Evolutionary conservation across 1,140 invertebrate genomes (phyloP), one percentile per base, ranked within the genome.

Genomic region (Trichoplusia ni): DNA sequence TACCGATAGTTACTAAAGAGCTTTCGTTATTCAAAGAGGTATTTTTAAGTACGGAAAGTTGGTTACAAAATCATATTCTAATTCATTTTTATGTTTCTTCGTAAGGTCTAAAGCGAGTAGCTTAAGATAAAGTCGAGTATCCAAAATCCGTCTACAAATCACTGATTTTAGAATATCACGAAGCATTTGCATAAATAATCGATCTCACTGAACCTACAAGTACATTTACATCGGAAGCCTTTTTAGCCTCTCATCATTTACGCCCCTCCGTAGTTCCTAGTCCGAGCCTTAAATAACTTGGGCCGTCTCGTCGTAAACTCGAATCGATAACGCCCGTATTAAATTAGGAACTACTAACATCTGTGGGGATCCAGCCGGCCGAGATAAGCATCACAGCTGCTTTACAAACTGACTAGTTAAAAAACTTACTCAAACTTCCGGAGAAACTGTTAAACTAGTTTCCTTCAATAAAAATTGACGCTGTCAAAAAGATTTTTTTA

Each of bases 301-400:
- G 44, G 42, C 37, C 49, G 31, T 16, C 64, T 51, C 19, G 46
- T 25, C 13, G 42, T 49, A 42, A 65, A 51, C 54, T 51, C 25
- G 42, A 51, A 65, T 65, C 64, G 44, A 65, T 58, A 58, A 58
- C 6, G 38, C 54, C 51, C 54, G 38, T 58, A 58, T 58, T 54
- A 58, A 58, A 58, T 58, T 58, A 58, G 62, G 29, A 54, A 53
- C 37, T 33, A 44, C 47, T 13, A 42, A 54, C 49, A 46, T 44
- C 54, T 58, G 27, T 6, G 38, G 13, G 21, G 16, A 23, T 31
- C 23, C 16, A 6, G 38, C 33, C 25, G 25, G 13, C 25, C 23
- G n/a, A 58, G 38, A 44, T 42, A 58, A 44, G 16, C 38, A 42
- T 58, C 38, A 8, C 54, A 13, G 16, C 25, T 29, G 14, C 23